phyloP scores from a whole-genome alignment of 92 coral and sea anemone species.

The Zoanthus sansibaricus region DNA sequence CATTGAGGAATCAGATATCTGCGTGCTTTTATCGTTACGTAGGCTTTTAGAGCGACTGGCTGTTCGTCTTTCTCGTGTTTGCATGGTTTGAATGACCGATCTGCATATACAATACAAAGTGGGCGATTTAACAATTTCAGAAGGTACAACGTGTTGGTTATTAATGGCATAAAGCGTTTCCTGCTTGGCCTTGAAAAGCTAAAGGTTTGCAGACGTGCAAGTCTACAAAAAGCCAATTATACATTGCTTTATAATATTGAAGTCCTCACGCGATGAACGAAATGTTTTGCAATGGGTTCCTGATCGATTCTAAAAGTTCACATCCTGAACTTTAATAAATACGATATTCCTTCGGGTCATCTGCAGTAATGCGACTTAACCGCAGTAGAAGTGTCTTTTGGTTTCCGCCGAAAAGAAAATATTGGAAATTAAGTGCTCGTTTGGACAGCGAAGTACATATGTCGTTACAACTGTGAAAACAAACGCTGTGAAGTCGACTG shows the following conservation, averaged over 20 bases:
- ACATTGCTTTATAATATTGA: background rate
- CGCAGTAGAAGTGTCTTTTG: background rate
- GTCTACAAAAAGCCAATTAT: background rate
- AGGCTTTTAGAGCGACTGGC: background rate
- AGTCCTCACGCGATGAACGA: background rate
- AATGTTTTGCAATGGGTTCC: constrained; percentile 13
- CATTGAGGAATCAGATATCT: background rate
- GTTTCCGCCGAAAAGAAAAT: constrained; percentile 8
- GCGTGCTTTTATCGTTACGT: background rate
- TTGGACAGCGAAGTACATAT: constrained; percentile 23
- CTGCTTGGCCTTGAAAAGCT: background rate
- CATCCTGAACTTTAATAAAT: background rate
- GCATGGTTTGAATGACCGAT: background rate
- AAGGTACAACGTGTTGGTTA: background rate
- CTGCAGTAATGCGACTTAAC: constrained; percentile 12
- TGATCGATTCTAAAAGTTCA: constrained; percentile 1
- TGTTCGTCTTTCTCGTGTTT: background rate
- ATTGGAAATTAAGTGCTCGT: constrained; percentile 28
- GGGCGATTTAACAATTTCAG: constrained; percentile 20
- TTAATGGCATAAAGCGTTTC: background rate
- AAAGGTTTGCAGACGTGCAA: background rate
- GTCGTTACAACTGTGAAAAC: background rate
- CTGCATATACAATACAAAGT: background rate
- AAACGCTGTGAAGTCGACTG: background rate
- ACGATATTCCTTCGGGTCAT: background rate